These are phyloP conservation scores for Laticauda colubrina DNA, from an alignment of 2,113 vertebrate genomes.

Conservation along the genomic window DNA sequence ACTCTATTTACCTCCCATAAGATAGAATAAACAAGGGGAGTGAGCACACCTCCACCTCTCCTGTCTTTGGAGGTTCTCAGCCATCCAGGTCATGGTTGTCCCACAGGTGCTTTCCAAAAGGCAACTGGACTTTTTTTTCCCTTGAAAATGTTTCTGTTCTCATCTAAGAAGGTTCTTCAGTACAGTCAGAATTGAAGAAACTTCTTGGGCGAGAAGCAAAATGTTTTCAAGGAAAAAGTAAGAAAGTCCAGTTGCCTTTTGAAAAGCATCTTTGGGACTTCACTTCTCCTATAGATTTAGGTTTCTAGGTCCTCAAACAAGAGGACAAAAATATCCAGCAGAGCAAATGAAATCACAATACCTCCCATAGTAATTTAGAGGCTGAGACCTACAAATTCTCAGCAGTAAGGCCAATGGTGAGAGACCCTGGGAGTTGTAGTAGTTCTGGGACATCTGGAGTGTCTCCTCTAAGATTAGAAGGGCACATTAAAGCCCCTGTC, in stretches of 20 bases:
- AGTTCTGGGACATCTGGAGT: background rate
- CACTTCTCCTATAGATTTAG: background rate
- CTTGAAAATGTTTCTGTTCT: no score
- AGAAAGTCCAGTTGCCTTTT: background rate
- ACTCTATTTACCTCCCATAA: background rate
- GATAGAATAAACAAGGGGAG: background rate
- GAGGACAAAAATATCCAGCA: background rate
- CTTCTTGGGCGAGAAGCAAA: background rate
- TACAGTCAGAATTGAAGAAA: background rate
- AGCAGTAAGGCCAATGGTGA: background rate
- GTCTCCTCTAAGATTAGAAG: background rate
- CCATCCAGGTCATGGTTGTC: background rate
- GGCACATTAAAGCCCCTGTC: no score
- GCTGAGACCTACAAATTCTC: background rate
- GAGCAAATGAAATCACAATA: background rate
- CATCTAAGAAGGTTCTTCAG: no score
- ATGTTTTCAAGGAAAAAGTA: background rate
- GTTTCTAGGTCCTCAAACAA: background rate
- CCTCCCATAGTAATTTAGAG: background rate
- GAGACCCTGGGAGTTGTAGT: background rate
- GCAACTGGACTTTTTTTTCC: no score
- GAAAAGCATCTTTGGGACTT: background rate
- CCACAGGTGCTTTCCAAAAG: no score
- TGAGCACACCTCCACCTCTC: background rate
- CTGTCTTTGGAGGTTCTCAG: background rate